Evolutionary conservation across 1,140 invertebrate species (phyloP).

Genomic region (Ylistrum balloti): DNA sequence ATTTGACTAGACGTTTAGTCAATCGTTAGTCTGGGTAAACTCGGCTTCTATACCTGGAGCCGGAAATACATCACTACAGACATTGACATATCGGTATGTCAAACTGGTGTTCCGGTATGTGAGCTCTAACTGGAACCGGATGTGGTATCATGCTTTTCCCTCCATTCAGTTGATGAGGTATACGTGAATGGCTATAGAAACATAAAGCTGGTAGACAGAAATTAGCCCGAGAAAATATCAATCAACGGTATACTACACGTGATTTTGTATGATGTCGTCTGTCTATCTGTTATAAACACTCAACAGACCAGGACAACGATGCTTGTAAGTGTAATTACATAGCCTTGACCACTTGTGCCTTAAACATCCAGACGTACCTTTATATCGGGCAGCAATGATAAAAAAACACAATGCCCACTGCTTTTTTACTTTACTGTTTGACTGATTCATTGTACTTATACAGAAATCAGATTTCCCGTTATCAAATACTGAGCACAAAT

Average conservation of each 20-base stretch:
- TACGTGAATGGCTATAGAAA: not conserved
- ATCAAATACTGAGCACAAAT: not conserved
- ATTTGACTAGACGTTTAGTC: not conserved
- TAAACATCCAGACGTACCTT: no score
- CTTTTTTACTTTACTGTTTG: no score
- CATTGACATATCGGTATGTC: not conserved
- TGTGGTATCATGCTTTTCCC: not conserved
- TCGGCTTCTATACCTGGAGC: not conserved
- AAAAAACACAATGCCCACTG: no score
- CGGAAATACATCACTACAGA: not conserved
- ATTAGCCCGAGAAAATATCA: not conserved
- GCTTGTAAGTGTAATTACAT: not conserved
- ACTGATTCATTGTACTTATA: no score
- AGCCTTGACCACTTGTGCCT: no score
- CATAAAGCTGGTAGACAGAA: not conserved
- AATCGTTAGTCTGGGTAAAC: not conserved
- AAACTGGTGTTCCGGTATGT: constrained; percentile 23
- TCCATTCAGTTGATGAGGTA: not conserved
- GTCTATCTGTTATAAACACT: not conserved
- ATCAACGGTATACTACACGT: not conserved
- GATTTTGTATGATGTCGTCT: not conserved
- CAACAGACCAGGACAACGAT: not conserved
- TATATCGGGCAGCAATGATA: no score
- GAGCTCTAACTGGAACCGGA: not conserved
- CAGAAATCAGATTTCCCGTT: not conserved